A percentile compares a stretch with the other conserved stretches of the same genome.
Conservation (phyloP, 2,113 vertebrate genomes). For the Chunga burmeisteri region DNA sequence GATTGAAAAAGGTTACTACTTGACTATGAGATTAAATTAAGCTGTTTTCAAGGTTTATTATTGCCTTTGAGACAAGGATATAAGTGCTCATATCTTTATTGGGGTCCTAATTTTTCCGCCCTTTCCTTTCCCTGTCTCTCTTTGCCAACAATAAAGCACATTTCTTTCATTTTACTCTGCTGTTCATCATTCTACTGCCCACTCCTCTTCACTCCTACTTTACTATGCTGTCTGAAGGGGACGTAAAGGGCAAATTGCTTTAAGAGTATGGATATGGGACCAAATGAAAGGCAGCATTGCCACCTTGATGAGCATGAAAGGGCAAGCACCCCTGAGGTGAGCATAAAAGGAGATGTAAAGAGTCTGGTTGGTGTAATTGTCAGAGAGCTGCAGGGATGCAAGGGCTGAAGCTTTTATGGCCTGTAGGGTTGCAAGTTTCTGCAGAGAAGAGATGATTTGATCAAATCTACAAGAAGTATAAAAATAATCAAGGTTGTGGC, state of each 20-base stretch:
- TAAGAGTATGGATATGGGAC: neutral
- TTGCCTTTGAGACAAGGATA: neutral
- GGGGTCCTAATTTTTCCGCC: neutral
- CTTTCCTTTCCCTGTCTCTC: neutral
- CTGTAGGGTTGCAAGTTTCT: neutral
- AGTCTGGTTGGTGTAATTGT: neutral
- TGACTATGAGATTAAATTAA: slow-evolving; percentile 8
- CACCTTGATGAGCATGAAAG: neutral
- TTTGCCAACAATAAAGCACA: neutral
- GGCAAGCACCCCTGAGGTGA: slow-evolving; percentile 12
- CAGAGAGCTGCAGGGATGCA: neutral
- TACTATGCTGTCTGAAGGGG: neutral
- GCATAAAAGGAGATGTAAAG: slow-evolving; percentile 24
- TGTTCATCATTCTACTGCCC: neutral
- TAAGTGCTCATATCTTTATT: neutral
- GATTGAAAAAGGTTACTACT: neutral
- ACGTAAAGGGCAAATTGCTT: slow-evolving; percentile 24
- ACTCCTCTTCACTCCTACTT: neutral
- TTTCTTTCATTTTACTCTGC: neutral
- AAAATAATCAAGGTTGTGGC: neutral
- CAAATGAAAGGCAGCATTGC: neutral
- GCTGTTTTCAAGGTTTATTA: neutral
- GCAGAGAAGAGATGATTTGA: neutral
- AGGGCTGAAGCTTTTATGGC: neutral
- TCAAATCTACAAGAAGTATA: neutral